phyloP scores from a whole-genome alignment of 2,797 vertebrate genomes.

The Sebastes hopkinsi region DNA sequence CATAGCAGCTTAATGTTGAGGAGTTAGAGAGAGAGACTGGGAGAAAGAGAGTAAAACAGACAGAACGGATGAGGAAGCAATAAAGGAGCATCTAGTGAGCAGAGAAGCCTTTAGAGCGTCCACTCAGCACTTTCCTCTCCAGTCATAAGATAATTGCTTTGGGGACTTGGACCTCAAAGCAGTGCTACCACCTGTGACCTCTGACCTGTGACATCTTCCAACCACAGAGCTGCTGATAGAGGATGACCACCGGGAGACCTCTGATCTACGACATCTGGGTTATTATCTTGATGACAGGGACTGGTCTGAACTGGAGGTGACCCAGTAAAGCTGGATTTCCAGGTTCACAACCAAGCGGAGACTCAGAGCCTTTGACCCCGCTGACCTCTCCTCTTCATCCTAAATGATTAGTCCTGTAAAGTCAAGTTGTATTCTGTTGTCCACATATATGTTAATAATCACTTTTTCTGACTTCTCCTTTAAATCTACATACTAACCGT shows the following conservation, averaged over 20 bases:
- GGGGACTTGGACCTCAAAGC: constrained; percentile 9
- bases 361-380: neutral
- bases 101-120: neutral
- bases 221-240: constrained; percentile 7
- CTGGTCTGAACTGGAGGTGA: neutral
- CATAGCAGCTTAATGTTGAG: neutral
- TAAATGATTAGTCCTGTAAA: neutral
- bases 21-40: neutral
- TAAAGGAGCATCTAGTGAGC: neutral
- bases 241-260: neutral
- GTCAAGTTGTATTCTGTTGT: neutral
- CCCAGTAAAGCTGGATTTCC: neutral
- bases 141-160: constrained; percentile 11
- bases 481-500: neutral
- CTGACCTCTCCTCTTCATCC: neutral
- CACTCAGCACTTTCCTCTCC: constrained; percentile 2
- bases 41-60: neutral
- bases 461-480: neutral
- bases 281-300: constrained; percentile 26
- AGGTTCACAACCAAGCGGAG: neutral
- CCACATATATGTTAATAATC: too few species aligned
- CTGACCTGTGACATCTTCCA: constrained; percentile 11
- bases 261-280: neutral
- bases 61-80: neutral
- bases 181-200: constrained; percentile 20